These are phyloP conservation scores for Chelonoidis abingdonii DNA, from an alignment of 2,113 vertebrate genomes.

Conservation along the genomic window DNA sequence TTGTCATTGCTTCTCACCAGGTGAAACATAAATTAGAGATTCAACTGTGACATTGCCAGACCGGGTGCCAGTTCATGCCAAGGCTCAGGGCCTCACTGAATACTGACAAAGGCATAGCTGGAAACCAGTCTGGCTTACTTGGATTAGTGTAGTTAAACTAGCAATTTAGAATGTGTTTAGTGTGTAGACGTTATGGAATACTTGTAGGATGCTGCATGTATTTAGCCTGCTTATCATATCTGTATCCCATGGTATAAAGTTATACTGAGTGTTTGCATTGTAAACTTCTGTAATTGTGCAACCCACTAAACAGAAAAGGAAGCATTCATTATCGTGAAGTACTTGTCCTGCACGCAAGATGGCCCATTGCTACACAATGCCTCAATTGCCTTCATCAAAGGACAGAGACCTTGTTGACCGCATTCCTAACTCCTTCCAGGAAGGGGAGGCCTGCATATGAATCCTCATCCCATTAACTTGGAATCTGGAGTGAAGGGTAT, in stretches of 20 bases:
- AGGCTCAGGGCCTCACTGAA: not conserved
- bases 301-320: not conserved
- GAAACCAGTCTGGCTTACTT: not conserved
- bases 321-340: not conserved
- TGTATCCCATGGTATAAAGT: not conserved
- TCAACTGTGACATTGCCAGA: not conserved
- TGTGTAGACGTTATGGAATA: not conserved
- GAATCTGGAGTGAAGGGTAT: not conserved
- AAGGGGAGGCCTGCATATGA: too few relatives aligned
- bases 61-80: not conserved
- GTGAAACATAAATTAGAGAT: constrained; percentile 20
- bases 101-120: not conserved
- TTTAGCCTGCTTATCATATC: not conserved
- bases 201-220: not conserved
- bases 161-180: not conserved
- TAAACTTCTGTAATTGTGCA: not conserved
- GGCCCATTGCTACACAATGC: too few relatives aligned
- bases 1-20: not conserved
- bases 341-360: too few relatives aligned
- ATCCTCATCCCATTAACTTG: not conserved
- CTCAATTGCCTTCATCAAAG: not conserved
- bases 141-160: not conserved
- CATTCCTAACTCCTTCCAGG: not conserved
- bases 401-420: not conserved
- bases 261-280: not conserved